These are phyloP conservation scores for Xestoiulus laeticollis DNA, from an alignment of 2,888 invertebrate species.

Conservation along the genomic window DNA sequence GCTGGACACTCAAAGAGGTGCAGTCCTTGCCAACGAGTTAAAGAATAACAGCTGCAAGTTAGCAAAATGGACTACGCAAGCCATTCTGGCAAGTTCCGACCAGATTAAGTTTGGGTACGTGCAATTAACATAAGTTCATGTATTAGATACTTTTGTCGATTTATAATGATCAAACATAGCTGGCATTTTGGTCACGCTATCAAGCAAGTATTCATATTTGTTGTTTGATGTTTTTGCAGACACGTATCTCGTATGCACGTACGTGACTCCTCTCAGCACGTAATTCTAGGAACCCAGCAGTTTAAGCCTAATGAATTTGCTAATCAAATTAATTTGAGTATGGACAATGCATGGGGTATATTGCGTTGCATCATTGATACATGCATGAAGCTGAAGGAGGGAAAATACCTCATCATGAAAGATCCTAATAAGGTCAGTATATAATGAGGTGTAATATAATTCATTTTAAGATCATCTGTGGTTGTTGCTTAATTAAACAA, in stretches of 20 bases:
- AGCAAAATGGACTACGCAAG: slow-evolving; percentile 98
- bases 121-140: too few relatives aligned
- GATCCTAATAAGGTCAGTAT: slow-evolving; percentile 87
- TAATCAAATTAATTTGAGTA: slow-evolving; percentile 96
- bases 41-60: slow-evolving; percentile 99
- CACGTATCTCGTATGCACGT: slow-evolving; percentile 96
- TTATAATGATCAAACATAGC: too few relatives aligned
- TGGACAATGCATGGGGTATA: slow-evolving; percentile 99
- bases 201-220: too few relatives aligned
- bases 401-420: slow-evolving; percentile 95
- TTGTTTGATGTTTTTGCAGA: slow-evolving; percentile 61
- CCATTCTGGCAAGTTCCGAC: slow-evolving; percentile 93
- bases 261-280: slow-evolving; percentile 94
- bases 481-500: slow-evolving; percentile 16
- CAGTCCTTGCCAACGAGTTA: slow-evolving; percentile 96
- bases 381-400: slow-evolving; percentile 96
- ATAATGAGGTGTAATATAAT: background rate
- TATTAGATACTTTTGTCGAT: too few relatives aligned
- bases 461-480: too few relatives aligned
- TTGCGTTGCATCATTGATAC: slow-evolving; percentile 96
- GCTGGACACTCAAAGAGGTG: slow-evolving; percentile 96
- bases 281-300: slow-evolving; percentile 96
- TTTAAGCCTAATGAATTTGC: slow-evolving; percentile 99
- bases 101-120: slow-evolving; percentile 91
- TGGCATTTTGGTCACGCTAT: too few relatives aligned